Evolutionary conservation across 2,113 vertebrate genomes (phyloP), one percentile per base, ranked within the genome.

Genomic region (Pedionomus torquatus): DNA sequence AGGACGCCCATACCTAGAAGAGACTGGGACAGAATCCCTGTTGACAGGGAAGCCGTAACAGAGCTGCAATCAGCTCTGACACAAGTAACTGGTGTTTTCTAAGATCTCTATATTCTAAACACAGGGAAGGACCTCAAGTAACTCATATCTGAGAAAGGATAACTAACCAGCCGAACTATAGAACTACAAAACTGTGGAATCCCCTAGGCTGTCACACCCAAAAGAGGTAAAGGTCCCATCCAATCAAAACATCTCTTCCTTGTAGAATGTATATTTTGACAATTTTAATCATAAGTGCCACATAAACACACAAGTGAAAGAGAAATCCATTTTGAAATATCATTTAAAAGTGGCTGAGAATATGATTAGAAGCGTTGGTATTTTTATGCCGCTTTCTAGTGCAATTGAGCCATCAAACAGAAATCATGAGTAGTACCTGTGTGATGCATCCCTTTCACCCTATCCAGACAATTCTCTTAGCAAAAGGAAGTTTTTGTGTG

Each of bases 351-450:
- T 16, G 39, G 8, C 33, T 83, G 80, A 72, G 25, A 54, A 30
- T 13, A 43, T 8, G 14, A 68, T 46, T 30, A 72, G 39, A 41
- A 64, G 12, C 9, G 9, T 16, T 77, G 35, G 23, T 8, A 41
- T 80, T 52, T 46, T 63, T n/a, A 28, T 37, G 3, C 18, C 55
- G 70, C 49, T 37, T 90, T 43, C 41, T 33, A 31, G 16, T 24
- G 28, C 2, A 1, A 7, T 20, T 35, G 25, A 61, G 37, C n/a
- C 15, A 19, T 58, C 25, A 64, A 31, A 41, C 49, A 64, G 5
- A 64, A 72, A 10, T 25, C 5, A 5, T 0, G 0, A 33, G 4
- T 17, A 39, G 17, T 5, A 76, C 20, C 79, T 58, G 26, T 19
- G 26, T 2, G 9, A 44, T 24, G 4, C 16, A 21, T 69, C 24